A percentile compares a stretch with the other conserved stretches of the same genome.
phyloP scores from a whole-genome alignment of 2,113 vertebrate genomes.

The Anarrhichthys ocellatus region DNA sequence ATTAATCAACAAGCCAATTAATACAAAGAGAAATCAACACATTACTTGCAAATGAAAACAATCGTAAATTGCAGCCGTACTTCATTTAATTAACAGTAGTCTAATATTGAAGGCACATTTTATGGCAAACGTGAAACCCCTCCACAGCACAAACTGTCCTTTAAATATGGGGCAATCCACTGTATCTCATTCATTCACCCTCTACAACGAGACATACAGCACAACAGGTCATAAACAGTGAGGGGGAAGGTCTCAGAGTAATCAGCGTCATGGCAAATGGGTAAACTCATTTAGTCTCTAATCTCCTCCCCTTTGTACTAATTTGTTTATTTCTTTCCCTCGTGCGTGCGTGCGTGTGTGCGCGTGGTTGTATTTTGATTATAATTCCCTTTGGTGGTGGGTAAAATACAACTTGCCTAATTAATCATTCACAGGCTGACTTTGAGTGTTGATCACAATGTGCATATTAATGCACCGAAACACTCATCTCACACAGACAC shows the following conservation, averaged over 20 bases:
- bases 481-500: not conserved
- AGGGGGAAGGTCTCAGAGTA: conserved; percentile 61
- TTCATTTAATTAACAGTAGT: not conserved
- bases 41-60: conserved; percentile 6
- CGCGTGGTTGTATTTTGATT: conserved; percentile 38
- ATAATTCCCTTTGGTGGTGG: conserved; percentile 51
- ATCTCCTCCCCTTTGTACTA: conserved; percentile 68
- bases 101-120: conserved; percentile 15
- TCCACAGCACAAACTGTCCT: not conserved
- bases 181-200: conserved; percentile 24
- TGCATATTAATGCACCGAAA: conserved; percentile 35
- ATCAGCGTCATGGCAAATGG: conserved; percentile 64
- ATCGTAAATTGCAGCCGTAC: not conserved
- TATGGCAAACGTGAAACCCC: not conserved
- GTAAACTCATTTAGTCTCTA: conserved; percentile 70
- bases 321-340: conserved; percentile 57
- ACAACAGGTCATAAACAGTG: conserved; percentile 36
- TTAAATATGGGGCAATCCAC: not conserved
- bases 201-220: conserved; percentile 17
- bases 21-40: not conserved
- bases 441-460: conserved; percentile 64
- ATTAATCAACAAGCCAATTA: not conserved
- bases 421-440: conserved; percentile 61
- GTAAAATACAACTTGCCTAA: conserved; percentile 70
- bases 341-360: conserved; percentile 27